Evolutionary conservation across 1,140 invertebrate genomes (phyloP), one percentile per base, ranked within the genome.

Genomic region (Aphaenogaster ashmeadi): DNA sequence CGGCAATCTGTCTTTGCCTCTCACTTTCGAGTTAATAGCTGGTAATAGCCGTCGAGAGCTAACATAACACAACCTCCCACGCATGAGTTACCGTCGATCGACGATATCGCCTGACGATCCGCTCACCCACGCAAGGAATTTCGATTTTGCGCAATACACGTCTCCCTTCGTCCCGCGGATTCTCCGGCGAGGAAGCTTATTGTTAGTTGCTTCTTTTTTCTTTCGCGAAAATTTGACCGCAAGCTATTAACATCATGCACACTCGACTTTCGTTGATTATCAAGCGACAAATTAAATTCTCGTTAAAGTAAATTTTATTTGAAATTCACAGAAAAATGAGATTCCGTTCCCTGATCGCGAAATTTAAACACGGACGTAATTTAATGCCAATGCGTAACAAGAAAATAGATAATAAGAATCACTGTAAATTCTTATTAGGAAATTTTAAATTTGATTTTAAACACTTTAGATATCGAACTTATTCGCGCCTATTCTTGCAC

Each of bases 21-120:
- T 72, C 75, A 67, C 74, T 78, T 86, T 89, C 74, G 72, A 88
- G 77, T 88, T 92, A 91, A 93, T 92, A 91, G 88, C 69, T 69
- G 64, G 80, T 91, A 92, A 92, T 93, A 92, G 91, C 79, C 41
- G 86, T 92, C 86, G 88, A 92, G 91, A 90, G 91, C 89, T 92
- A 92, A 89, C 83, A 88, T 75, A 91, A 91, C 81, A 66, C 52
- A 72, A 50, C 66, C 71, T 56, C 66, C 80, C 83, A 75, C 71
- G 80, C 86, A 87, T 72, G 80, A 87, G 58, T 87, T 80, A 80
- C 60, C 41, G 69, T 80, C 85, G 52, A 69, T 80, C 85, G 33
- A 60, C 64, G 85, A 87, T 87, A 87, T 87, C 80, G 54, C 38
- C 15, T 66, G 58, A 87, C 44, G 52, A 87, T 86, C 27, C 38